Base-by-base conservation (phyloP, 2,797 vertebrate species). In the Diglossa cyanea region DNA sequence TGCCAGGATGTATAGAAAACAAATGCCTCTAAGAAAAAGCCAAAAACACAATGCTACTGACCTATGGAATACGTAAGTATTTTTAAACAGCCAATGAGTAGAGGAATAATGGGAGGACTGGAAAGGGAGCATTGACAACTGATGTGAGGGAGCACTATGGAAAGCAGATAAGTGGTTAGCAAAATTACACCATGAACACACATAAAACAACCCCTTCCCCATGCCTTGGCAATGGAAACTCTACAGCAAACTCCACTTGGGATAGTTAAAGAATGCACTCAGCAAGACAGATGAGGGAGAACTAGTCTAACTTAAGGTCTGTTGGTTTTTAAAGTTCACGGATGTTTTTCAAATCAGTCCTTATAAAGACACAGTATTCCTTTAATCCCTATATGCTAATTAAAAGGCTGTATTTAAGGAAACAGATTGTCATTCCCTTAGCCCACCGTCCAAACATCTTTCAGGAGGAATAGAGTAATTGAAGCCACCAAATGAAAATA, bases 341-440 rank as follows among this genome's bases (percentile, higher is more conserved):
- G 92, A 91, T 70, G 40, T 60, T 88, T 93, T 95, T 84, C 72
- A 95, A 96, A 97, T 77, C 84, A 93, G 93, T 95, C 88, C 95
- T 96, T 92, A 93, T 83, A 97, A 97, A 97, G 97, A 97, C 93
- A 97, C 96, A 97, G 97, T 97, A 98, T 97, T 97, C 96, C 96
- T 97, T 96, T 97, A 96, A 96, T 93, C 86, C 31, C 53, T 58
- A 58, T 17, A 50, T 28, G 57, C 85, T 95, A 94, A 96, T 87
- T 7, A 20, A 89, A 91, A 75, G 62, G 86, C 58, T 33, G 1
- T 37, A 26, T 63, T 71, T 57, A 82, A 93, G 63, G 94, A 65
- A 90, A 74, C 48, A 74, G 42, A 65, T n/a, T 89, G 45, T 67
- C 45, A 48, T 65, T 66, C 86, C 78, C 55, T 47, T 42, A 81